Evolutionary conservation across 2,888 invertebrate species (phyloP), one percentile per base, ranked within the genome.

Genomic region (Melinaea marsaeus): DNA sequence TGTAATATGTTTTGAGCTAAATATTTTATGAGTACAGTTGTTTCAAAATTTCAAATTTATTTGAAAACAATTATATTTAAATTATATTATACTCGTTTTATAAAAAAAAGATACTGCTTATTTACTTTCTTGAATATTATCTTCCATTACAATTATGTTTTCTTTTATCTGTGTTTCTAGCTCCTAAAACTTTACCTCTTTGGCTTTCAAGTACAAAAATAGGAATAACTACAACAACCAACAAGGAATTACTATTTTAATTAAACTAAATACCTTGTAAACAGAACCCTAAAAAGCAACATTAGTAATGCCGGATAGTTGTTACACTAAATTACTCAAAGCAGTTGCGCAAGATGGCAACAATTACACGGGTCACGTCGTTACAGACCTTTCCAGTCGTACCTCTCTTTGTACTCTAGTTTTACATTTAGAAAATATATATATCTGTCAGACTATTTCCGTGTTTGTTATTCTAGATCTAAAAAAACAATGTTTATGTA

Each of bases 281-380:
- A 51, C 11, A 32, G 32, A 32, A 51, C 2, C 32, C 22, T 32
- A 9, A 32, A 32, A 32, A 51, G 51, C 22, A 4, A 32, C 51
- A 51, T 51, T 32, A 51, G 51, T 51, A 51, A 51, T 51, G 11
- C 51, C 22, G 51, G 22, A 32, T 51, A 51, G 51, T 51, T 51
- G 51, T 51, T 51, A 22, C 51, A 22, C 6, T 51, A 32, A 51
- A 51, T 51, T 51, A 51, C 51, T 32, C 51, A 32, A 42, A 42
- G 51, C 22, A 51, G 51, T 51, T 51, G 51, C 51, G 2, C 51
- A 51, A 51, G 32, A 51, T 51, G 51, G 32, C 32, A 7, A 32
- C 51, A 22, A 51, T 51, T 51, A 51, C 51, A 51, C 32, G 32
- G 51, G 51, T 32, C 51, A 51, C 51, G 32, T 51, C 51, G 51